A percentile compares a stretch with the other conserved stretches of the same genome.
Evolutionary conservation across 1,140 invertebrate genomes (phyloP).

Genomic region (Cephus cinctus): DNA sequence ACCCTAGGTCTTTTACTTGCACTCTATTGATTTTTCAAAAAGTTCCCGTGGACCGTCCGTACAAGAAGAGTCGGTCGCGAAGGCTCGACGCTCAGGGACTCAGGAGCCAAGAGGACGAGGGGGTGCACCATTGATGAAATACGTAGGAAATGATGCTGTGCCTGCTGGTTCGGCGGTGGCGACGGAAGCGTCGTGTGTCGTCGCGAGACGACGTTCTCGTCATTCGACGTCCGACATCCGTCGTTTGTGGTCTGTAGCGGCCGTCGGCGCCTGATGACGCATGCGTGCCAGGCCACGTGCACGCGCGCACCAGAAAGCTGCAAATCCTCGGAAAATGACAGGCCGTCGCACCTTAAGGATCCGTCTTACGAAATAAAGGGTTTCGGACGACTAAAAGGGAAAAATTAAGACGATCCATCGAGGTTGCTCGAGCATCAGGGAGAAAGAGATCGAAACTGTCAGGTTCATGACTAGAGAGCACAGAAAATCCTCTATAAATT

Average conservation of each 20-base stretch:
- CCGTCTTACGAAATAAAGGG: neutral
- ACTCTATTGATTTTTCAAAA: conserved; percentile 58
- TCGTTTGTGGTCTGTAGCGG: neutral
- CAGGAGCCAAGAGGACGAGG: conserved; percentile 7
- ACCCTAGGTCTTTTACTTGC: conserved; percentile 54
- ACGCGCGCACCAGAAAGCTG: neutral
- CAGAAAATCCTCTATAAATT: neutral
- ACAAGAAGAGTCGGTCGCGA: conserved; percentile 39
- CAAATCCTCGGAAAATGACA: neutral
- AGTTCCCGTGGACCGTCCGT: conserved; percentile 44
- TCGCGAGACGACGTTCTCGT: neutral
- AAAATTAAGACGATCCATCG: conserved; percentile 1
- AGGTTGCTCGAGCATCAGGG: too few species aligned
- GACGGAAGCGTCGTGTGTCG: neutral
- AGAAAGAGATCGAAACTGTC: conserved; percentile 1
- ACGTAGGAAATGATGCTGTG: conserved; percentile 8
- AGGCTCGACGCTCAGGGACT: conserved; percentile 26
- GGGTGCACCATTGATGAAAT: conserved; percentile 16
- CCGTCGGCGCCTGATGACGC: neutral
- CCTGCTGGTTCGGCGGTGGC: conserved; percentile 2
- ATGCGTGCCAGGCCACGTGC: too few species aligned
- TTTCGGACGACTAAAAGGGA: conserved; percentile 1
- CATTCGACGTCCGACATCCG: neutral
- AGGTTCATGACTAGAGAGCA: conserved; percentile 11
- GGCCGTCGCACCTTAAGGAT: neutral